These are phyloP conservation scores for Leptopterna dolabrata DNA, from an alignment of 2,888 invertebrate genomes.

Conservation along the genomic window DNA sequence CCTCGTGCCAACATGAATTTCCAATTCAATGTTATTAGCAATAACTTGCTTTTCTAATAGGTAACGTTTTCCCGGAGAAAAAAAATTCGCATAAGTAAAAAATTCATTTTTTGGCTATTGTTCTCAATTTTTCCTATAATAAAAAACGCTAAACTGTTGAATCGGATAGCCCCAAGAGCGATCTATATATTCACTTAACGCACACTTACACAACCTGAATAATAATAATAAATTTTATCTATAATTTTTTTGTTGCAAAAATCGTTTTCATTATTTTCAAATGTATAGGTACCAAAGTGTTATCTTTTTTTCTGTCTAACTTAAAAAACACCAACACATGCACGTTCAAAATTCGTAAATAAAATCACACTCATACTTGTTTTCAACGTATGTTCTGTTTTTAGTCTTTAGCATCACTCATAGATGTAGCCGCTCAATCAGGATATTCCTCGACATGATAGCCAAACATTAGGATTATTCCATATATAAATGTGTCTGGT, in stretches of 20 bases:
- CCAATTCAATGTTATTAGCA: background rate
- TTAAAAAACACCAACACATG: slow-evolving; percentile 8
- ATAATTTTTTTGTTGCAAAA: slow-evolving; percentile 6
- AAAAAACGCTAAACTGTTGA: background rate
- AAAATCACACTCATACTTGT: slow-evolving; percentile 9
- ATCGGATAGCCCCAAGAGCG: slow-evolving; percentile 22
- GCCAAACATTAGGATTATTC: background rate
- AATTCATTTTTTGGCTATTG: no score
- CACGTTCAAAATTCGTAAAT: background rate
- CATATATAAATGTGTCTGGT: background rate
- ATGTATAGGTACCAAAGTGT: background rate
- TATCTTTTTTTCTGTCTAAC: background rate
- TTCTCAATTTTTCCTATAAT: no score
- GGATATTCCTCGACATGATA: background rate
- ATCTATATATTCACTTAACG: slow-evolving; percentile 35
- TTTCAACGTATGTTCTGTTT: background rate
- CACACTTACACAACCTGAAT: slow-evolving; percentile 57
- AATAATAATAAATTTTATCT: slow-evolving; percentile 32
- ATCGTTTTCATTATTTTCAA: background rate
- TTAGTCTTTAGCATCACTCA: slow-evolving; percentile 30
- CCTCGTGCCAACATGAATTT: background rate
- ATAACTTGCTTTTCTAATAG: background rate
- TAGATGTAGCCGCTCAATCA: slow-evolving; percentile 5
- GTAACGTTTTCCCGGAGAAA: background rate
- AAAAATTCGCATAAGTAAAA: no score